A percentile compares a stretch with the other conserved stretches of the same genome.
phyloP scores from a whole-genome alignment of 2,797 vertebrate genomes.

The Neopelma chrysocephalum region DNA sequence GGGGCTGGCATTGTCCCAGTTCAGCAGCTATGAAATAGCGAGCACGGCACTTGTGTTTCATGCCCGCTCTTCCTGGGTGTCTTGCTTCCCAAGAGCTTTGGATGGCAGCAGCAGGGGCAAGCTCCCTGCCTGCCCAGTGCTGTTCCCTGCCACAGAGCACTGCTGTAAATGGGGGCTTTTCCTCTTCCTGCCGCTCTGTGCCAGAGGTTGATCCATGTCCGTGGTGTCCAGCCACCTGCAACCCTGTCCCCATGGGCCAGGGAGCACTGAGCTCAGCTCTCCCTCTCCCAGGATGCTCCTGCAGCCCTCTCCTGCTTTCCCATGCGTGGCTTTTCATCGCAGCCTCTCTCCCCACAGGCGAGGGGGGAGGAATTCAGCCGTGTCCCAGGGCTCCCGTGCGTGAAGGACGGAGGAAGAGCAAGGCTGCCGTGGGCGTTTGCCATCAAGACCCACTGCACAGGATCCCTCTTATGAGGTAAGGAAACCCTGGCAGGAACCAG shows the following conservation, averaged over 20 bases:
- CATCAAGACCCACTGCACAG: fast-evolving
- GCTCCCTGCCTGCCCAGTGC: background rate
- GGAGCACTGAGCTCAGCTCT: background rate
- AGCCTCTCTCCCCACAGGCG: background rate
- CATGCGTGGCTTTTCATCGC: background rate
- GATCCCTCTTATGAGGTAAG: constrained; percentile 52
- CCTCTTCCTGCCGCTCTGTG: background rate
- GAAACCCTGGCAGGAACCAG: fast-evolving
- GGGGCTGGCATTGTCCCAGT: background rate
- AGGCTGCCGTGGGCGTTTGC: background rate
- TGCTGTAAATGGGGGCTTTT: background rate
- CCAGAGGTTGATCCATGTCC: fast-evolving
- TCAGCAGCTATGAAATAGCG: background rate
- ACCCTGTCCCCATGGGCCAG: background rate
- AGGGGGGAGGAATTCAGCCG: background rate
- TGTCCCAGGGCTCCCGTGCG: fast-evolving
- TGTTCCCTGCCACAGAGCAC: background rate
- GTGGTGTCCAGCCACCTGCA: fast-evolving
- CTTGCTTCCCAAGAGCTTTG: background rate
- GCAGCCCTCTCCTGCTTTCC: background rate
- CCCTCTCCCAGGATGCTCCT: background rate
- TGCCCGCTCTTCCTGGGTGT: background rate
- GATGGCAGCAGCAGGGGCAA: background rate
- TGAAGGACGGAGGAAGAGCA: background rate
- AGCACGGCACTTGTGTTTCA: fast-evolving